A percentile compares a stretch with the other conserved stretches of the same genome.
phyloP scores from a whole-genome alignment of 2,888 invertebrate genomes.

The Augiades crinisus region DNA sequence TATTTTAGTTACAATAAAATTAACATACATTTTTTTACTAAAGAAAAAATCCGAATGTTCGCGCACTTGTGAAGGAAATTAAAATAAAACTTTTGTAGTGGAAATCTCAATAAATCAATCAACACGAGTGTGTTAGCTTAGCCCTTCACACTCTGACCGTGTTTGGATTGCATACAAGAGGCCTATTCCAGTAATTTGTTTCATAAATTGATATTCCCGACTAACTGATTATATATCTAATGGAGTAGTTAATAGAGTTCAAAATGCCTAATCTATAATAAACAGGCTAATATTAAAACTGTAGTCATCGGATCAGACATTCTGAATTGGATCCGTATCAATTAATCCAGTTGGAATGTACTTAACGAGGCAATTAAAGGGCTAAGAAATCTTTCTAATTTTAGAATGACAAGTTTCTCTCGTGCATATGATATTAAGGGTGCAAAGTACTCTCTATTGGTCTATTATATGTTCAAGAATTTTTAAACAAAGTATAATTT shows the following conservation, averaged over 20 bases:
- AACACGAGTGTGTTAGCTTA: slow-evolving; percentile 23
- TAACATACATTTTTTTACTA: no score
- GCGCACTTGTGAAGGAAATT: not conserved
- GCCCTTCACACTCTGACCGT: slow-evolving; percentile 15
- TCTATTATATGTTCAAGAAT: not conserved
- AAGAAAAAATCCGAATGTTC: not conserved
- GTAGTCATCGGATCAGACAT: slow-evolving; percentile 17
- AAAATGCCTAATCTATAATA: not conserved
- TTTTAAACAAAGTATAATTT: no score
- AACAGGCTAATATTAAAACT: slow-evolving; percentile 12
- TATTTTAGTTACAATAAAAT: no score
- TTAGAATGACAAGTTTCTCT: not conserved
- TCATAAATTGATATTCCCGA: slow-evolving; percentile 15
- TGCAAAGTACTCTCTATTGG: no score
- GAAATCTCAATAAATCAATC: slow-evolving; percentile 22
- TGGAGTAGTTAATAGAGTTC: not conserved
- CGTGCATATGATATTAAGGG: no score
- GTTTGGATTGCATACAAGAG: slow-evolving; percentile 25
- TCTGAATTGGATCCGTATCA: slow-evolving; percentile 14
- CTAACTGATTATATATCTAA: not conserved
- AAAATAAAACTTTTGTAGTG: not conserved
- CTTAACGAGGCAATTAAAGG: slow-evolving; percentile 11
- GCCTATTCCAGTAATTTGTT: slow-evolving; percentile 21
- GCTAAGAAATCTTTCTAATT: not conserved
- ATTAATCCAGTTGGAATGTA: slow-evolving; percentile 13